Base-by-base conservation (phyloP, 2,113 vertebrate genomes). In the Arvicanthis niloticus region DNA sequence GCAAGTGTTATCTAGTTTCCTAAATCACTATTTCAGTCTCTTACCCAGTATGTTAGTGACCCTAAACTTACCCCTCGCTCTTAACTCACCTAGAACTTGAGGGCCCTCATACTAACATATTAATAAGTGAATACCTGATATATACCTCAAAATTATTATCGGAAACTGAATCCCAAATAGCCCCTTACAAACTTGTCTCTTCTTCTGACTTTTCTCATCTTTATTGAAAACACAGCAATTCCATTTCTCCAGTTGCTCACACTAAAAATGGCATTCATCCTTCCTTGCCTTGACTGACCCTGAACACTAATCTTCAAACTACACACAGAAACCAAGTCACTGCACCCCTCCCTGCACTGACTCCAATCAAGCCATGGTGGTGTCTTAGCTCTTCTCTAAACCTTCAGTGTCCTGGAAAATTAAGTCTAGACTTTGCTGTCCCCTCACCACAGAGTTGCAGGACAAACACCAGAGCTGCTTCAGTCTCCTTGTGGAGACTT, bases 121-220 rank as follows among this genome's bases (percentile, higher is more conserved):
- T 78, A 70, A 89, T 15, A 73, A 53, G 37, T 24, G 9, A 56
- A 92, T 19, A 80, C 29, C 19, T 40, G 91, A 86, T 0, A 91
- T 2, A 37, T 34, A 94, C 45, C 13, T 91, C 84, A 68, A 89
- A 96, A 81, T 24, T n/a, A 70, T 82, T 62, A n/a, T 87, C 37
- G 26, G 93, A 89, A 93, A 93, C 42, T 48, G 26, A 96, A 42
- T 70, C 76, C 21, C n/a, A 92, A 96, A 92, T 45, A 85, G n/a
- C 72, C 37, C 73, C 76, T 75, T 85, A 51, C 62, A 95, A 88
- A 90, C 34, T 42, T 96, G 15, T 34, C 76, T 96, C 56, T 45
- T 45, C 73, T 82, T 42, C 34, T 5, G 62, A 51, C 87, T 67
- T 91, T 91, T 40, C 5, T 7, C 51, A 13, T 76, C 58, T 86